Evolutionary conservation across 2,888 invertebrate genomes (phyloP).

Genomic region (Cephus runcator): DNA sequence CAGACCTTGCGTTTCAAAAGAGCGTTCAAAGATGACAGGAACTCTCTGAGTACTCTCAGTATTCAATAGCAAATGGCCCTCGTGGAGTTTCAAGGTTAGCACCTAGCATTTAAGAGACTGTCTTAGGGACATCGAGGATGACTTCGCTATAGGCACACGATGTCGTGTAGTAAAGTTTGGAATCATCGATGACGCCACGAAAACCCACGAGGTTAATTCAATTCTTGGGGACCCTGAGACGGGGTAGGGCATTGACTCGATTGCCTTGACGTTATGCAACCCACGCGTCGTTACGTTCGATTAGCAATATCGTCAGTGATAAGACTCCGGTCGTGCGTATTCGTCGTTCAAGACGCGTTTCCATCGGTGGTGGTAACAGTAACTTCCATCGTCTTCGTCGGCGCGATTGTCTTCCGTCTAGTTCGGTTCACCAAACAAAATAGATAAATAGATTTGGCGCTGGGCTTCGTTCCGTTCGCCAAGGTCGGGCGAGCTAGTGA

Average conservation of each 20-base stretch:
- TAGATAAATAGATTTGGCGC: conserved; percentile 50
- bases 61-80: background rate
- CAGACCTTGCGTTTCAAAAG: background rate
- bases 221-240: background rate
- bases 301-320: conserved; percentile 2
- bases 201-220: background rate
- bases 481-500: conserved; percentile 53
- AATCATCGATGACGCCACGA: background rate
- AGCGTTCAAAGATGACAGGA: background rate
- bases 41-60: background rate
- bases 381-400: background rate
- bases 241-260: background rate
- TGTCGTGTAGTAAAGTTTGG: background rate
- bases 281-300: conserved; percentile 6
- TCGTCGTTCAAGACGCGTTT: background rate
- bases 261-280: background rate
- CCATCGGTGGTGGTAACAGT: background rate
- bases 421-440: background rate
- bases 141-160: background rate
- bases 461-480: conserved; percentile 42
- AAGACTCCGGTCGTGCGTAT: background rate
- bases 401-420: background rate
- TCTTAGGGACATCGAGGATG: background rate
- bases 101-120: background rate
- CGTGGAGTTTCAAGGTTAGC: background rate